A percentile compares a stretch with the other conserved stretches of the same genome.
Evolutionary conservation across 2,113 vertebrate species (phyloP).

Genomic region (Chiloscyllium plagiosum): DNA sequence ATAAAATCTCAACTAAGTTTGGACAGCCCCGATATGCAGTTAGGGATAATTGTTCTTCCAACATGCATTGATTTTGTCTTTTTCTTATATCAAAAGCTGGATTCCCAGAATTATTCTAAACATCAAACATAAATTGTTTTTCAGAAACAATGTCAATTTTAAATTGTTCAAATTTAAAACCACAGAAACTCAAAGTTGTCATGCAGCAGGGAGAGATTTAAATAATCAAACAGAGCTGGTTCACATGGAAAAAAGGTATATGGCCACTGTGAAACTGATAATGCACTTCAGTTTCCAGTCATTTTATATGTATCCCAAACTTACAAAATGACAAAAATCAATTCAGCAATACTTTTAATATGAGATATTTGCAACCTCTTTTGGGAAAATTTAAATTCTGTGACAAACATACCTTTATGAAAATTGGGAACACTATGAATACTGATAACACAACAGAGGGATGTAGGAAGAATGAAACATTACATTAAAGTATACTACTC

Average conservation of each 20-base stretch:
- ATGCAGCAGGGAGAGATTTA: not conserved
- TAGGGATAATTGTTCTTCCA: not conserved
- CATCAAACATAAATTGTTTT: not conserved
- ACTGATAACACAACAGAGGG: not conserved
- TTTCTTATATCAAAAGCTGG: not conserved
- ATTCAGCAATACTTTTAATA: no score
- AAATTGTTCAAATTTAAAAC: not conserved
- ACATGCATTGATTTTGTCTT: not conserved
- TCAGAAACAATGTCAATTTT: not conserved
- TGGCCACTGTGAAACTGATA: not conserved
- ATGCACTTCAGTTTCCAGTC: not conserved
- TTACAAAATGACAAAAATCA: no score
- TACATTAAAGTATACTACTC: not conserved
- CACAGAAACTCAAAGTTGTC: not conserved
- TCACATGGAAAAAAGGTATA: not conserved
- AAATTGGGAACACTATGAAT: not conserved
- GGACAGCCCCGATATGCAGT: not conserved
- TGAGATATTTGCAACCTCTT: not conserved
- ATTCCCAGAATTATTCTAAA: not conserved
- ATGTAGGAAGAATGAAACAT: not conserved
- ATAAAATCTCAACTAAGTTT: not conserved
- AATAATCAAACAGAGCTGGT: not conserved
- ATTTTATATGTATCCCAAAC: no score
- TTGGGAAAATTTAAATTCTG: not conserved
- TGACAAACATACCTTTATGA: not conserved